Base-by-base conservation (phyloP, 2,888 invertebrate genomes). In the Hyposoter didymator region DNA sequence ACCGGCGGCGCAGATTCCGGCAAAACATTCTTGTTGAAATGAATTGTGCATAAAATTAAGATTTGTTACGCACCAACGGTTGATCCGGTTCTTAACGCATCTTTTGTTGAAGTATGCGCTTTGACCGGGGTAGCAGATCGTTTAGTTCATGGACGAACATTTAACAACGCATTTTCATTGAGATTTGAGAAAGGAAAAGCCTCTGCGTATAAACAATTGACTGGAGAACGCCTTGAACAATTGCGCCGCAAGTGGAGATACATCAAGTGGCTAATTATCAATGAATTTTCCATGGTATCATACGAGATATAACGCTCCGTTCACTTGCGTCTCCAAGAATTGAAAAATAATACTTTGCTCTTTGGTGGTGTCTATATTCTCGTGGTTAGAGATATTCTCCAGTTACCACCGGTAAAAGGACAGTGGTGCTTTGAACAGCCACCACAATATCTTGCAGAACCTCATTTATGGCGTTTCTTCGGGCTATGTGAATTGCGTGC, bases 101-200 rank as follows among this genome's bases (percentile, higher is more conserved):
- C 66, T 4, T 84, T 88, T 69, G 88, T 87, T 39, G 84, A 88
- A 80, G 84, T 89, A 62, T 86, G 88, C 76, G 89, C 91, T 55
- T 84, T 90, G 1, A 91, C 90, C 62, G 91, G 90, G 17, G 92
- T 92, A 59, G 91, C 91, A 84, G 91, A 91, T 8, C 84, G 87
- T 5, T 78, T 83, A 28, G 64, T 89, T 4, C 67, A 52, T 66
- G 88, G 85, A 0, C 78, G 66, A 10, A 89, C 87, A 47, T 76
- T 87, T n/a, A 85, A 87, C 45, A 64, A 45, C 32, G 59, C 79
- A 39, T 78, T 87, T 47, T 72, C 84, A 45, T 72, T 89, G 19
- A 76, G 81, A 17, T 84, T 89, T 39, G 82, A 88, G 39, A 87
- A 88, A 84, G 85, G 82, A 72, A 85, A 78, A 70, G 70, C 84